A percentile compares a stretch with the other conserved stretches of the same genome.
These are phyloP conservation scores for Trialeurodes vaporariorum DNA, from an alignment of 1,140 invertebrate species.

Conservation along the genomic window DNA sequence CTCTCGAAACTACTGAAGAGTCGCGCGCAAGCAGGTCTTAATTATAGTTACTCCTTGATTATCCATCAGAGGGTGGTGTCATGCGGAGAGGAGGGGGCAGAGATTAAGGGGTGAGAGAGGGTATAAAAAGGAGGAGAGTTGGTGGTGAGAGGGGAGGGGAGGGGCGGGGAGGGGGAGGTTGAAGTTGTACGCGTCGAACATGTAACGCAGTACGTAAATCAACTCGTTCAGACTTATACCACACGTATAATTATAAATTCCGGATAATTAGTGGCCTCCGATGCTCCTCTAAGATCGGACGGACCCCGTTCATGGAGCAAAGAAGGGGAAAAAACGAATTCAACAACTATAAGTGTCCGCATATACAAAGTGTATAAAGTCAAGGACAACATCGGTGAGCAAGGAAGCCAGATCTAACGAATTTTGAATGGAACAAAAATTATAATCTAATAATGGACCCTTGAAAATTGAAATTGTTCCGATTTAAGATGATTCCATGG, in stretches of 20 bases:
- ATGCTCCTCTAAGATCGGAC: background rate
- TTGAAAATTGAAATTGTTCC: too few relatives aligned
- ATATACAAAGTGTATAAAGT: background rate
- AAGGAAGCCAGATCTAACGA: too few relatives aligned
- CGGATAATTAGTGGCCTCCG: background rate
- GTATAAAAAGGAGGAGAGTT: background rate
- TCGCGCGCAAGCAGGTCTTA: background rate
- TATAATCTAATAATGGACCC: too few relatives aligned
- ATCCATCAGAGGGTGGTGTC: background rate
- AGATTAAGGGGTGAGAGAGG: too few relatives aligned
- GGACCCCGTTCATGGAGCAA: background rate
- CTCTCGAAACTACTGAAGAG: background rate
- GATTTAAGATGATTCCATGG: too few relatives aligned
- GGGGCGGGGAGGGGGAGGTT: constrained; percentile 5
- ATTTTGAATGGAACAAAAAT: too few relatives aligned
- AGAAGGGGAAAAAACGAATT: background rate
- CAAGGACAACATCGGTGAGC: too few relatives aligned
- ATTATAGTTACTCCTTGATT: background rate
- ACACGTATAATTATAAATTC: constrained; percentile 1
- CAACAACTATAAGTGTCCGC: background rate
- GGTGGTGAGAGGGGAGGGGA: too few relatives aligned
- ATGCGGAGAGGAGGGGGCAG: background rate
- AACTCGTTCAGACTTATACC: background rate
- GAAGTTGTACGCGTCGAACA: background rate
- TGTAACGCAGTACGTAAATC: background rate